phyloP scores from a whole-genome alignment of 2,797 vertebrate species.

The Pseudopleuronectes americanus region DNA sequence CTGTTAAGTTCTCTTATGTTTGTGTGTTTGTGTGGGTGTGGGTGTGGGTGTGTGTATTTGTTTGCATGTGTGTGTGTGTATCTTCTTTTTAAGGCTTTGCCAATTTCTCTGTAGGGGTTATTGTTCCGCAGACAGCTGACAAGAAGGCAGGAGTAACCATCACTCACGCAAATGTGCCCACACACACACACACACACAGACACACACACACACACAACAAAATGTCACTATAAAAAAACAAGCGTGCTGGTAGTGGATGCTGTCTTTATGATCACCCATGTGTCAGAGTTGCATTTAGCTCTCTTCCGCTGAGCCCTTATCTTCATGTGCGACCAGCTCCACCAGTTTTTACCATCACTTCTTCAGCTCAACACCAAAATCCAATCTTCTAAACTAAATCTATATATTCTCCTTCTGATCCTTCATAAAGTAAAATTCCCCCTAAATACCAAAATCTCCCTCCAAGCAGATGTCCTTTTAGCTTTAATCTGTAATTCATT shows the following conservation, averaged over 20 bases:
- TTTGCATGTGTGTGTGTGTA: neutral
- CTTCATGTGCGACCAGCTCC: neutral
- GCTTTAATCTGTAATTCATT: conserved; percentile 76
- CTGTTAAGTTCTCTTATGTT: conserved; percentile 43
- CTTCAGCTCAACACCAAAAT: conserved; percentile 37
- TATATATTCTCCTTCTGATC: conserved; percentile 50
- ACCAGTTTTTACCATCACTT: neutral
- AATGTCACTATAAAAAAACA: conserved; percentile 38
- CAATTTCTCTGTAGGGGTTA: conserved; percentile 38
- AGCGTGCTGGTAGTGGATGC: conserved; percentile 14
- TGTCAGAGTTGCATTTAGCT: conserved; percentile 42
- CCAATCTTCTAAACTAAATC: conserved; percentile 58
- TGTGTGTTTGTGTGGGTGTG: neutral
- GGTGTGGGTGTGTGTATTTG: conserved; percentile 1
- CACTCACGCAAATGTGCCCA: conserved; percentile 28
- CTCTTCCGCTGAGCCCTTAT: conserved; percentile 8
- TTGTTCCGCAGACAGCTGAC: conserved; percentile 64
- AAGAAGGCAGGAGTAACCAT: conserved; percentile 43
- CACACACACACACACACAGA: conserved; percentile 21
- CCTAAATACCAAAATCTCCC: conserved; percentile 58
- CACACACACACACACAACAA: conserved; percentile 26
- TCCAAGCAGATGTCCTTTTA: conserved; percentile 66
- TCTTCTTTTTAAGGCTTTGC: conserved; percentile 38
- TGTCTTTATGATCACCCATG: conserved; percentile 35
- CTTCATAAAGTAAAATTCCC: conserved; percentile 42